Evolutionary conservation across 1,140 invertebrate genomes (phyloP), one percentile per base, ranked within the genome.

Genomic region (Drosophila mauritiana): DNA sequence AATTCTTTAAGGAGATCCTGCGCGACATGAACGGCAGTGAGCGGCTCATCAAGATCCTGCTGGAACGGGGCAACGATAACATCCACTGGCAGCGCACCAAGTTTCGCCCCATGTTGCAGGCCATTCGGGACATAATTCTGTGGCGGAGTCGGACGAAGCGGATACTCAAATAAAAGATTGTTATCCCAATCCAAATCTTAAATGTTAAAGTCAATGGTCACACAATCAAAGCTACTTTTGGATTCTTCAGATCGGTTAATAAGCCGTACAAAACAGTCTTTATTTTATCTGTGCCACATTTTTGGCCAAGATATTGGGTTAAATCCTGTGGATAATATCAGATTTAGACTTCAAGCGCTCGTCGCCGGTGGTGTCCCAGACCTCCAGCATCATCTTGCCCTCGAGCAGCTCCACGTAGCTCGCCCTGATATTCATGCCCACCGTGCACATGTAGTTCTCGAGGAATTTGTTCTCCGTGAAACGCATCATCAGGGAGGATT

Each of bases 321-420:
- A 22, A 22, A 22, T 22, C 20, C 20, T 2, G 1, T 22, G 20
- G 20, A 22, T 22, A 2, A 22, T 22, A 22, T 22, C 20, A 22
- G 20, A 22, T 3, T 2, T 22, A 22, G 20, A 22, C 5, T 39
- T 62, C 13, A 65, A 83, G 1, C 80, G 80, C 17, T 84, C 76
- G 53, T 63, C 75, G 11, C 80, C 80, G 3, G 80, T 42, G 0
- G 80, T 61, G 40, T 83, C 75, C 75, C 80, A 83, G 0, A 83
- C 45, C 11, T 76, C 65, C 0, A 83, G 20, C 20, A 22, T 22
- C 17, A 17, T 17, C 17, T 17, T 17, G 1, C 17, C 17, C 17
- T 17, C 17, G 17, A 17, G 17, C 17, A 17, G 17, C 17, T 22
- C 65, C 2, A 80, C 27, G 5, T 8, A 31, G 8, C 48, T 27